Evolutionary conservation across 2,797 vertebrate species (phyloP), one percentile per base, ranked within the genome.

Genomic region (Phoeniculus purpureus): DNA sequence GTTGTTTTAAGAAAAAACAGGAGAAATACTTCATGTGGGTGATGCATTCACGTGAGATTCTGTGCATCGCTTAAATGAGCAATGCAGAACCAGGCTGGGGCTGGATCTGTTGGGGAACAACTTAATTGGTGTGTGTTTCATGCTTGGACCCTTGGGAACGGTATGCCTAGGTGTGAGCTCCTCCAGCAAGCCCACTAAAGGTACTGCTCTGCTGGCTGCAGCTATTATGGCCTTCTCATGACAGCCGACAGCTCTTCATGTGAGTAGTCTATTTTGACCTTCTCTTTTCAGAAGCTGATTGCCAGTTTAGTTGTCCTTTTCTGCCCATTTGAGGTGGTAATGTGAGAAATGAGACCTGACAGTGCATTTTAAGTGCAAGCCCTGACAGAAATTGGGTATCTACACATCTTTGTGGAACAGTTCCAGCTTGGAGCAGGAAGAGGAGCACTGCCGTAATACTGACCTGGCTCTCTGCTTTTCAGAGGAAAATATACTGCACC

Each of bases 261-360:
- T 31, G 85, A 80, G 52, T 2, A n/a, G 72, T 79, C 91, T 87
- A 32, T 85, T 92, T 43, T 95, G 95, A 97, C 92, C 90, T 96
- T 92, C 94, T 94, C 78, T 89, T 82, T 94, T 72, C 31, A 64
- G 96, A 96, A 96, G 78, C 76, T 94, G 95, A 96, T 95, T 96
- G 94, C 94, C 82, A 75, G 91, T 94, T 97, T 95, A 94, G 93
- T 88, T 89, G 84, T 94, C 81, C 91, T 83, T 94, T 94, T 95
- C 92, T 94, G 86, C 91, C 92, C 95, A 85, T 92, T 85, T 73
- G 90, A 95, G 92, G 89, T 91, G 92, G 90, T 95, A 96, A 97
- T 96, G 81, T 95, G 95, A 97, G 93, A 96, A 97, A 97, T 97
- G 87, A 93, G 93, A 97, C 89, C 73, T 95, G 97, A 96, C 96